Conservation (phyloP, 2,113 vertebrate species). For the Osmerus mordax region DNA sequence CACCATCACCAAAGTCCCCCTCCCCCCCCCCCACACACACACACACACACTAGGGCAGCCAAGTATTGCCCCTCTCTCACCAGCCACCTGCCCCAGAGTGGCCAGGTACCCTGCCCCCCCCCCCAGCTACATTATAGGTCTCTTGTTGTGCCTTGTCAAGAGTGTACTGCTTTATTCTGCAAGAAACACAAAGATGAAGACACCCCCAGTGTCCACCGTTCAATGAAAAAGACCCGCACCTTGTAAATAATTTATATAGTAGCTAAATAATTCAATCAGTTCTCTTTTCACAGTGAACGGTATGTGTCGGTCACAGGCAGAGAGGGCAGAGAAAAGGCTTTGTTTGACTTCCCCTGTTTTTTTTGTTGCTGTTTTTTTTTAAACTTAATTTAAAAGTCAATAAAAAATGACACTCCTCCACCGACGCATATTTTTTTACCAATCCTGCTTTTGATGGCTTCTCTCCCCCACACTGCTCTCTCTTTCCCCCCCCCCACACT, state of each 20-base stretch:
- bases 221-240: conserved; percentile 30
- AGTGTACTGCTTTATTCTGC: conserved; percentile 30
- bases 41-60: neutral
- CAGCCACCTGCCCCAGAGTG: conserved; percentile 24
- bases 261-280: conserved; percentile 40
- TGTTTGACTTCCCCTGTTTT: conserved; percentile 25
- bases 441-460: conserved; percentile 13
- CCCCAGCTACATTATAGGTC: conserved; percentile 29
- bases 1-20: conserved; percentile 14
- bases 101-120: conserved; percentile 15
- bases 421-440: conserved; percentile 27
- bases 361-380: conserved; percentile 1
- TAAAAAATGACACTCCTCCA: conserved; percentile 18
- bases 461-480: neutral
- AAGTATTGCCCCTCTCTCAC: conserved; percentile 9
- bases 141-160: conserved; percentile 47
- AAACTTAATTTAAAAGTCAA: conserved; percentile 45
- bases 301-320: conserved; percentile 33
- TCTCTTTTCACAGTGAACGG: conserved; percentile 31
- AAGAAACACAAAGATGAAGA: conserved; percentile 24
- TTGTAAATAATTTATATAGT: conserved; percentile 57
- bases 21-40: neutral
- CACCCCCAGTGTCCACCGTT: conserved; percentile 30
- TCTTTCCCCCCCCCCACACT: no score
- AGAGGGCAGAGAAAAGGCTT: conserved; percentile 14